Evolutionary conservation across 2,113 vertebrate species (phyloP).

Genomic region (Gymnobelideus leadbeateri): DNA sequence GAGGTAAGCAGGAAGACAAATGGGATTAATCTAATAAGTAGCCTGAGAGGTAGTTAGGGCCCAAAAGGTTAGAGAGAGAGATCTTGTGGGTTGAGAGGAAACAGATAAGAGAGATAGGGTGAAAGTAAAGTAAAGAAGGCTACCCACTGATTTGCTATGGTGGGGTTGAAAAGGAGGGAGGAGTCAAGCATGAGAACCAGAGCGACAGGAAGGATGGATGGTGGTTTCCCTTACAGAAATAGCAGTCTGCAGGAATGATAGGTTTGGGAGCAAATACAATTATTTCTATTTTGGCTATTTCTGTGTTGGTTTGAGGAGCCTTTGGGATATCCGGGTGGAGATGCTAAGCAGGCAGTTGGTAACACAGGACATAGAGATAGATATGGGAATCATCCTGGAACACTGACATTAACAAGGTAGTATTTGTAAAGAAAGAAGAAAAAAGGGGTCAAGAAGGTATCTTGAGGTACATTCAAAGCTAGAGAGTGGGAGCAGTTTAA

Average conservation of each 20-base stretch:
- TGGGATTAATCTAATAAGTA: not conserved
- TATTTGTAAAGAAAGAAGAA: not conserved
- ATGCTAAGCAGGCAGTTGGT: not conserved
- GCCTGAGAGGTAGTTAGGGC: not conserved
- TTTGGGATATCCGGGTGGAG: not conserved
- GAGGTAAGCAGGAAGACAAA: not conserved
- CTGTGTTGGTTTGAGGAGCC: not conserved
- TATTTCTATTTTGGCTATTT: not conserved
- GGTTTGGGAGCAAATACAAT: not conserved
- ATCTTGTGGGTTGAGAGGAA: not conserved
- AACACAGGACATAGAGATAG: not conserved
- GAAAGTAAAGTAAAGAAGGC: not conserved
- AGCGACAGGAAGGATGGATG: not conserved
- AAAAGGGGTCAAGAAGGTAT: not conserved
- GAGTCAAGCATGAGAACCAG: not conserved
- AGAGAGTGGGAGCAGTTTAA: not conserved
- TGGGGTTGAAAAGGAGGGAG: not conserved
- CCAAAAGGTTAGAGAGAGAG: not conserved
- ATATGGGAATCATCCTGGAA: not conserved
- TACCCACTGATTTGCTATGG: not conserved
- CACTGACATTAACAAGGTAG: not conserved
- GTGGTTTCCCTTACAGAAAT: not conserved
- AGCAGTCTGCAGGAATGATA: not conserved
- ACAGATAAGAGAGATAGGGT: not conserved
- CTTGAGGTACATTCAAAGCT: not conserved